Evolutionary conservation across 2,797 vertebrate genomes (phyloP).

Genomic region (Glyptemys insculpta): DNA sequence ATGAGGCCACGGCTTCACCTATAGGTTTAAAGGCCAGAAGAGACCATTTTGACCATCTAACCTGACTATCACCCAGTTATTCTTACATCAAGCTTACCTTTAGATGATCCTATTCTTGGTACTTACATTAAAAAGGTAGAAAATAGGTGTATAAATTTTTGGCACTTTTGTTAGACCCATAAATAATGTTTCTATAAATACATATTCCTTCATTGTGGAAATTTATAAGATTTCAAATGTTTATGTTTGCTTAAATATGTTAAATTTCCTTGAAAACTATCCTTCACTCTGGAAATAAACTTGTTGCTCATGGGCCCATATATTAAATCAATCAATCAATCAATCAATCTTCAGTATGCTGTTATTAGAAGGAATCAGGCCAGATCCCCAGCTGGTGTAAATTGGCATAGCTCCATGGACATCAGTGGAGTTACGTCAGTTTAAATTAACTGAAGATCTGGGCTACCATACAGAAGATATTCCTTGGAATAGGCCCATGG

Average conservation of each 20-base stretch:
- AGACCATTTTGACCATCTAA: neutral
- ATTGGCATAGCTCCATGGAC: rapidly evolving
- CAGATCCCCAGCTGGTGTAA: neutral
- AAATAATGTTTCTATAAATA: neutral
- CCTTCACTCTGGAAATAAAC: neutral
- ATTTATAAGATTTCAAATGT: neutral
- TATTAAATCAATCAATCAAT: neutral
- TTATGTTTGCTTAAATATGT: neutral
- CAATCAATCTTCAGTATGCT: neutral
- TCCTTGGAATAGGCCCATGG: neutral
- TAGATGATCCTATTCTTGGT: neutral
- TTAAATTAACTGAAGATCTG: neutral
- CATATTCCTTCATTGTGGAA: neutral
- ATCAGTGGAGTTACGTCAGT: neutral
- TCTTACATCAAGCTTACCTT: neutral
- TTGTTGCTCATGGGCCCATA: neutral
- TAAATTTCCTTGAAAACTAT: neutral
- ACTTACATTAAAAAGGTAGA: neutral
- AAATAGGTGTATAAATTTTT: neutral
- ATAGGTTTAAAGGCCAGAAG: neutral
- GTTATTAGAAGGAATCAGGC: neutral
- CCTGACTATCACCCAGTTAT: neutral
- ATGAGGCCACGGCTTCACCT: neutral
- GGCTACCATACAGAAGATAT: neutral
- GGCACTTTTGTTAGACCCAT: neutral